phyloP scores from a whole-genome alignment of 2,113 vertebrate species.

The Aphyosemion australe region DNA sequence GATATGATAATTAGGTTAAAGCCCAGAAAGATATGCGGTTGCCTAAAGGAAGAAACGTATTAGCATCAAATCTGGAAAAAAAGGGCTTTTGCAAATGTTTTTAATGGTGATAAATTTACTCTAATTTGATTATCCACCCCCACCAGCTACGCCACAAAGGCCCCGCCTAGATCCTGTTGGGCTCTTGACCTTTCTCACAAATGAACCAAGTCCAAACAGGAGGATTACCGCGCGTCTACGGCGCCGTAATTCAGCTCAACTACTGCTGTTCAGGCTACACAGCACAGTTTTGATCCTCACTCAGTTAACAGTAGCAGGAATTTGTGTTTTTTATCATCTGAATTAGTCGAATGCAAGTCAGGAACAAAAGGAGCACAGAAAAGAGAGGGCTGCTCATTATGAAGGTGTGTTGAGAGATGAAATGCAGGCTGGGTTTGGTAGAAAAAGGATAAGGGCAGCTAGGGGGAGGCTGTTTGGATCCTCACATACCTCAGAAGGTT shows the following conservation, averaged over 20 bases:
- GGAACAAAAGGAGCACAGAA: slow-evolving; percentile 18
- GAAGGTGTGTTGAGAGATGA: slow-evolving; percentile 44
- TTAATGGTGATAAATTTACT: slow-evolving; percentile 51
- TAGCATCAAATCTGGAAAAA: slow-evolving; percentile 24
- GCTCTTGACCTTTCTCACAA: slow-evolving; percentile 53
- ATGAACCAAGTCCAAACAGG: slow-evolving; percentile 18
- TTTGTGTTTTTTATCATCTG: background rate
- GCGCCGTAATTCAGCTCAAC: background rate
- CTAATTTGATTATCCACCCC: slow-evolving; percentile 59
- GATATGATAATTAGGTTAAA: slow-evolving; percentile 50
- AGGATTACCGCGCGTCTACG: background rate
- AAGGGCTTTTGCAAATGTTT: slow-evolving; percentile 42
- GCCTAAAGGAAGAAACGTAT: slow-evolving; percentile 46
- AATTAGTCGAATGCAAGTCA: background rate
- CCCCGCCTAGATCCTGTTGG: slow-evolving; percentile 23
- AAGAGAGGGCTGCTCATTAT: slow-evolving; percentile 36
- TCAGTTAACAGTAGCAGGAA: background rate
- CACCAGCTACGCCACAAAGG: slow-evolving; percentile 18
- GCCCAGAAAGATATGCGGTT: slow-evolving; percentile 35
- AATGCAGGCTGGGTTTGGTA: slow-evolving; percentile 17
- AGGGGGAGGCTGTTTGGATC: slow-evolving; percentile 24
- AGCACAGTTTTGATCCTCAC: slow-evolving; percentile 5
- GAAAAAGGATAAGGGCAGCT: slow-evolving; percentile 36
- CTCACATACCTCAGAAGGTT: slow-evolving; percentile 31
- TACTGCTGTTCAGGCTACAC: background rate